Evolutionary conservation across 64 coral and sea anemone species (phyloP).

Genomic region (Hydrozoanthus tunicans): DNA sequence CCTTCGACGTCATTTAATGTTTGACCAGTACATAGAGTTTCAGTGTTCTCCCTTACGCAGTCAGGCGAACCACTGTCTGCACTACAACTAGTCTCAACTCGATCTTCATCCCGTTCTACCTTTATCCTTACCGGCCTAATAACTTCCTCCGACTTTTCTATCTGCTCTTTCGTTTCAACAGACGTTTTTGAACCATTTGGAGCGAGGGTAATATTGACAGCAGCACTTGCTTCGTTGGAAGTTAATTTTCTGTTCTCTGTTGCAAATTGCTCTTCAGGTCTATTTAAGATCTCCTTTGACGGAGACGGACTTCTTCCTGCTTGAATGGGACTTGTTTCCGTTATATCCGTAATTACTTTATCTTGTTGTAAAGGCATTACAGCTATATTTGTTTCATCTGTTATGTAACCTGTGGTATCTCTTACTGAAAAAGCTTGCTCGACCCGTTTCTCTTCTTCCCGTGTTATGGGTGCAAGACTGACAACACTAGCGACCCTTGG

Average conservation of each 20-base stretch:
- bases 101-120: neutral
- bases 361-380: neutral
- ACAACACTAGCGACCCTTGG: slow-evolving; percentile 49
- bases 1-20: neutral
- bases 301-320: neutral
- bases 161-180: neutral
- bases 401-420: neutral
- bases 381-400: neutral
- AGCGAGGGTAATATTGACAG: neutral
- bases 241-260: neutral
- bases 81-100: neutral
- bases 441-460: neutral
- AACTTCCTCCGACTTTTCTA: neutral
- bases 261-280: neutral
- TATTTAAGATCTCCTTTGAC: neutral
- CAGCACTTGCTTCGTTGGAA: neutral
- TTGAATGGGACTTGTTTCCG: neutral
- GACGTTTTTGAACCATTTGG: neutral
- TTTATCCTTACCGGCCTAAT: neutral
- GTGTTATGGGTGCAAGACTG: slow-evolving; percentile 1
- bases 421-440: neutral
- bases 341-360: neutral
- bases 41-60: neutral
- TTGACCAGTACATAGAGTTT: neutral
- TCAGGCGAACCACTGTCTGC: neutral